Conservation (phyloP, 2,113 vertebrate genomes). For the Rostratula benghalensis region DNA sequence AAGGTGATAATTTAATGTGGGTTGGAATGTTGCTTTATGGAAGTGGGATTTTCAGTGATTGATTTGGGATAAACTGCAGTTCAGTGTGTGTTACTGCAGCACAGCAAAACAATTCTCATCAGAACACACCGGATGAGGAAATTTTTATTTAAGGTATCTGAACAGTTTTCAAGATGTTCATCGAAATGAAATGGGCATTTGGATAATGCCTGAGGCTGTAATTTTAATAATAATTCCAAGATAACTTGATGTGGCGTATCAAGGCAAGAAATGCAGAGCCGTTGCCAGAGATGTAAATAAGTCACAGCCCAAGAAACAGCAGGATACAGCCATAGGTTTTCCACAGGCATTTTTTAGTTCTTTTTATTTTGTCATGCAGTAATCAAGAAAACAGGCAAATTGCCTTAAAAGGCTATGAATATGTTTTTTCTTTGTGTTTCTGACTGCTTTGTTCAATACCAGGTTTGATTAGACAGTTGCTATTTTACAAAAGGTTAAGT, state of each 20-base stretch:
- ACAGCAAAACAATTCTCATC: background rate
- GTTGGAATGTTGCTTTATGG: background rate
- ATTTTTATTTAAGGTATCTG: background rate
- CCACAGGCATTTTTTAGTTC: background rate
- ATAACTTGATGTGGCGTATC: slow-evolving; percentile 29
- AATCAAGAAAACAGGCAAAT: background rate
- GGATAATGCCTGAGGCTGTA: slow-evolving; percentile 37
- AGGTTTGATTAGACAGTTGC: background rate
- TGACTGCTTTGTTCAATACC: background rate
- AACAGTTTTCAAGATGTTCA: slow-evolving; percentile 13
- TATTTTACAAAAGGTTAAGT: background rate
- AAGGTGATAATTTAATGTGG: too few species aligned
- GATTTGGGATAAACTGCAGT: background rate
- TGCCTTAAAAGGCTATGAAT: background rate
- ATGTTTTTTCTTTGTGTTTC: background rate
- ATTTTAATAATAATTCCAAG: slow-evolving; percentile 56
- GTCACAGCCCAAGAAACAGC: background rate
- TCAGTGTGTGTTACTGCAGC: background rate
- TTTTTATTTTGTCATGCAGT: background rate
- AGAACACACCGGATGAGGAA: background rate
- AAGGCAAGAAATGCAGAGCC: background rate
- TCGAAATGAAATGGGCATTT: slow-evolving; percentile 18
- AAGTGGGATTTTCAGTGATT: background rate
- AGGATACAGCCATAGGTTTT: background rate
- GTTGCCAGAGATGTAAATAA: background rate